phyloP scores from a whole-genome alignment of 1,140 invertebrate genomes.

The Vanessa tameamea region DNA sequence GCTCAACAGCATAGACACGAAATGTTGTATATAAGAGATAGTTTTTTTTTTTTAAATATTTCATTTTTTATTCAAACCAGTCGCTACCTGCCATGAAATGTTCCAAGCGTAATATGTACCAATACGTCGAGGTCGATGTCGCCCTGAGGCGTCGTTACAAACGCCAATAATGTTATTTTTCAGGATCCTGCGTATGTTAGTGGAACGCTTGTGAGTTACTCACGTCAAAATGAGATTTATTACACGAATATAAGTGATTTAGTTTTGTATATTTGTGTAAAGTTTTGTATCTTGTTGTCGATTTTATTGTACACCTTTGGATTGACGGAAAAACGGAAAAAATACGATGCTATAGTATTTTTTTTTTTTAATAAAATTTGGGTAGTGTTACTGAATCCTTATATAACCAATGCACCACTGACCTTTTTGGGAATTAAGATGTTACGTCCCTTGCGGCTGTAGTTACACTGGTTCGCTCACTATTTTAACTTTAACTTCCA shows the following conservation, averaged over 20 bases:
- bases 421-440: too few relatives aligned
- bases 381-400: too few relatives aligned
- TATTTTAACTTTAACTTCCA: too few relatives aligned
- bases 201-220: constrained; percentile 39
- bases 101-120: constrained; percentile 30
- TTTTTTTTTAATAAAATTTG: too few relatives aligned
- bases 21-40: too few relatives aligned
- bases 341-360: not conserved
- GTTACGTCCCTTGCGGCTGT: too few relatives aligned
- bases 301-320: not conserved
- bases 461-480: too few relatives aligned
- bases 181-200: constrained; percentile 59
- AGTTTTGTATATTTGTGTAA: constrained; percentile 16
- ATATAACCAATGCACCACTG: too few relatives aligned
- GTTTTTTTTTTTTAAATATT: too few relatives aligned
- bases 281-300: not conserved
- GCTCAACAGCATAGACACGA: too few relatives aligned
- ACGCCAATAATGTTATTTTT: constrained; percentile 73
- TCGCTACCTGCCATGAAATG: constrained; percentile 36
- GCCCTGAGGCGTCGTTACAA: constrained; percentile 73
- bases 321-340: not conserved
- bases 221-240: constrained; percentile 56
- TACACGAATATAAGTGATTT: constrained; percentile 14
- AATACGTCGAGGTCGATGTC: constrained; percentile 68
- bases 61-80: not conserved